Conservation (phyloP, 2,888 invertebrate genomes). For the Caenorhabditis afra region DNA sequence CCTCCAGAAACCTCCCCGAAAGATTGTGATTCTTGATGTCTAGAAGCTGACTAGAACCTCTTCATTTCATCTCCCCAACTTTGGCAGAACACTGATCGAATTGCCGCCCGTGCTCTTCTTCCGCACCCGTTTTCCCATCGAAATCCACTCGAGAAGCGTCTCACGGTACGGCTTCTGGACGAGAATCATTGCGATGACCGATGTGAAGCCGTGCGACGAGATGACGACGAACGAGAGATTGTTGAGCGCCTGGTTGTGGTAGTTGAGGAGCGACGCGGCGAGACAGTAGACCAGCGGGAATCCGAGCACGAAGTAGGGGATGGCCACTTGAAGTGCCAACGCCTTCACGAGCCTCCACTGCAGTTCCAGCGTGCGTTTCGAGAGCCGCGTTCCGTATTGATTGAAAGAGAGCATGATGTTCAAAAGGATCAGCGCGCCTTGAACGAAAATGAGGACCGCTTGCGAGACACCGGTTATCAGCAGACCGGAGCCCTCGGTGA, state of each 20-base stretch:
- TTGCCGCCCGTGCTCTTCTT: background rate
- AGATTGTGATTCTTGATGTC: too few species aligned
- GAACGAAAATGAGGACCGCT: too few species aligned
- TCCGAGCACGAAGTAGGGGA: background rate
- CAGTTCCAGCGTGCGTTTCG: too few species aligned
- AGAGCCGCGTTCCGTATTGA: too few species aligned
- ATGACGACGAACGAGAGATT: background rate
- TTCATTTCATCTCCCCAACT: too few species aligned
- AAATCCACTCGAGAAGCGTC: background rate
- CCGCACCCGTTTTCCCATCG: background rate
- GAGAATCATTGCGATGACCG: background rate
- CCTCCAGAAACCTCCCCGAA: too few species aligned
- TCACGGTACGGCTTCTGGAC: conserved; percentile 2
- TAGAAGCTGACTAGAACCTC: too few species aligned
- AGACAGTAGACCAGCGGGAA: background rate
- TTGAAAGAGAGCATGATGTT: too few species aligned
- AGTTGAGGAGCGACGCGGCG: background rate
- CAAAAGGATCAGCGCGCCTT: too few species aligned
- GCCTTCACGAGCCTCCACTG: background rate
- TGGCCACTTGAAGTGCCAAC: background rate
- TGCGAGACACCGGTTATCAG: too few species aligned
- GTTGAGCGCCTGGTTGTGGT: conserved; percentile 1
- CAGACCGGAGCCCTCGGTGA: too few species aligned
- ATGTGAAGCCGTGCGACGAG: background rate
- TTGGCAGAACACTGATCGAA: too few species aligned